phyloP scores from a whole-genome alignment of 2,888 invertebrate species.

The Chaitophorus viminalis region DNA sequence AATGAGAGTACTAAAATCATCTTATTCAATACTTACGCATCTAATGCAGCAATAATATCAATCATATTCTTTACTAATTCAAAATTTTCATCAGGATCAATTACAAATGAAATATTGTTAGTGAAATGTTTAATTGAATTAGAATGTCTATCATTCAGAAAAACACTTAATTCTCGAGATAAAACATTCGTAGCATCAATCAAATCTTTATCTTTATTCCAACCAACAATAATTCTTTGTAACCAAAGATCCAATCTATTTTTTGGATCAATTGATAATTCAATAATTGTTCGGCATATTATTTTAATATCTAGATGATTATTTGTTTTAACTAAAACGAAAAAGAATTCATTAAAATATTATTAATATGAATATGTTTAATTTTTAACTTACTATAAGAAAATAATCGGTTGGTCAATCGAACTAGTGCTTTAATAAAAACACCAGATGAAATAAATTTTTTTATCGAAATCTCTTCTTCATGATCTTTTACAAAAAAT shows the following conservation, averaged over 20 bases:
- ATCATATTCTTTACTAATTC: constrained; percentile 62
- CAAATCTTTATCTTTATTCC: constrained; percentile 57
- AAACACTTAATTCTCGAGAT: constrained; percentile 28
- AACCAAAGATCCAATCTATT: constrained; percentile 59
- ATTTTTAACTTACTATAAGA: constrained; percentile 42
- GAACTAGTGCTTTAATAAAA: constrained; percentile 42
- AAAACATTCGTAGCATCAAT: constrained; percentile 45
- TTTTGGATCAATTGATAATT: constrained; percentile 45
- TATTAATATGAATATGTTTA: constrained; percentile 1
- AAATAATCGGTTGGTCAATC: constrained; percentile 47
- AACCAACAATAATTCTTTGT: constrained; percentile 55
- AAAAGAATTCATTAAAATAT: not conserved
- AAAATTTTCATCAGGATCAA: constrained; percentile 70
- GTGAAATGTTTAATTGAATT: constrained; percentile 47
- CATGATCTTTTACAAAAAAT: constrained; percentile 20
- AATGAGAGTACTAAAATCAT: not conserved
- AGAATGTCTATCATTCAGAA: constrained; percentile 46
- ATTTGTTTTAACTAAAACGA: constrained; percentile 37
- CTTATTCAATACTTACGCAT: constrained; percentile 44
- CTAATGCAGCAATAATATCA: constrained; percentile 60
- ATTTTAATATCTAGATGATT: constrained; percentile 47
- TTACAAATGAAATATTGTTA: constrained; percentile 65
- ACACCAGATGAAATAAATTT: constrained; percentile 58
- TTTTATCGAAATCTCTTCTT: constrained; percentile 46
- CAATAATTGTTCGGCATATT: constrained; percentile 51